Conservation (phyloP, 2,797 vertebrate genomes). For the Protosalanx chinensis region DNA sequence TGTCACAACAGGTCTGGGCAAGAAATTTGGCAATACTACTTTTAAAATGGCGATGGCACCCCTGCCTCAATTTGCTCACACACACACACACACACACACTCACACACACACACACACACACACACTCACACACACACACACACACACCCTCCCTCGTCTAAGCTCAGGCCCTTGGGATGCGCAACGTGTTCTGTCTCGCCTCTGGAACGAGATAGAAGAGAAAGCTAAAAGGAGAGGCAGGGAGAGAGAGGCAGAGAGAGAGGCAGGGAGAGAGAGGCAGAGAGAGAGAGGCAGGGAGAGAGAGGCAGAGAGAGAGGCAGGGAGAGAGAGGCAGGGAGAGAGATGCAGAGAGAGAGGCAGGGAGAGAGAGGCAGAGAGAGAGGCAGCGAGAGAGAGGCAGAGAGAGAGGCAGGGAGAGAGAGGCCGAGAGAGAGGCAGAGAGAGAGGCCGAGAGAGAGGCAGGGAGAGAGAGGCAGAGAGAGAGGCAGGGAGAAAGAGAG, state of each 20-base stretch:
- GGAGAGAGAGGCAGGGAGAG: conserved; percentile 49
- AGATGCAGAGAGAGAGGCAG: background rate
- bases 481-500: conserved; percentile 9
- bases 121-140: too few relatives aligned
- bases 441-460: too few relatives aligned
- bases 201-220: conserved; percentile 53
- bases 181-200: conserved; percentile 61
- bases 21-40: too few relatives aligned
- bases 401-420: background rate
- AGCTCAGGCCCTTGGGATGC: conserved; percentile 17
- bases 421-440: too few relatives aligned
- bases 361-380: background rate
- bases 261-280: conserved; percentile 6
- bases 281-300: background rate
- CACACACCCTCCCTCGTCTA: too few relatives aligned
- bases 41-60: too few relatives aligned
- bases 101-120: too few relatives aligned
- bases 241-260: background rate
- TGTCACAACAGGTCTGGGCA: too few relatives aligned
- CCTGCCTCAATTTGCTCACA: too few relatives aligned
- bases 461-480: conserved; percentile 37
- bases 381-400: too few relatives aligned
- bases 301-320: conserved; percentile 44
- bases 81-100: too few relatives aligned
- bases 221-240: too few relatives aligned